Evolutionary conservation across 2,797 vertebrate genomes (phyloP), one percentile per base, ranked within the genome.

Genomic region (Pangasius mekongensis): DNA sequence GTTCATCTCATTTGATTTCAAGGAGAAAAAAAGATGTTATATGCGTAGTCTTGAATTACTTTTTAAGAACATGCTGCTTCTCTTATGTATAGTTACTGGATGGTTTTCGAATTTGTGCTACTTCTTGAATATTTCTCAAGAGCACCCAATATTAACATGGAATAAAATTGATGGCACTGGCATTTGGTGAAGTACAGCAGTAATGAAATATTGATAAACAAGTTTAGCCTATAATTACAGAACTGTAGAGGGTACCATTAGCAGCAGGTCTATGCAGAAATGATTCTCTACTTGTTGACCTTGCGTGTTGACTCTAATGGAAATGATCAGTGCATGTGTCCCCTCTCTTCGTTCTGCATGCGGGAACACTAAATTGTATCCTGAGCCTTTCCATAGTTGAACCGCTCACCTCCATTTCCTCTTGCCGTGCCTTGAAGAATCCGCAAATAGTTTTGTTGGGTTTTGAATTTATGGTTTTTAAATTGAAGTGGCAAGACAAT

Each of bases 401-500:
- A 87, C 60, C 36, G 74, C 92, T 92, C 90, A 89, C 93, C 90
- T 91, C 92, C 83, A 92, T 93, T 94, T 92, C 89, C 69, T 86
- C 87, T 18, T 6, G 60, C 76, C 82, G 92, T 83, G 88, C 92
- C 60, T 49, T 91, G 90, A 92, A 91, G 92, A 94, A 94, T 92
- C 88, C 85, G 85, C 88, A 89, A 91, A 92, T 94, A 87, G 91
- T 93, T 93, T 94, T 91, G 43, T 52, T 89, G 54, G 88, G 93
- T 94, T 95, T 94, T 94, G 91, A 94, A 95, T 95, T 94, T 92
- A 93, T 91, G 89, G 91, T 87, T 80, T 66, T 91, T 90, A 95
- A 95, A 95, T 95, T 95, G 94, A 95, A 95, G 93, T 93, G 93
- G 92, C 92, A 91, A 94, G 93, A 95, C 94, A 95, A 96, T 95